Conservation (phyloP, 1,140 invertebrate species). For the Zaprionus kolodkinae region DNA sequence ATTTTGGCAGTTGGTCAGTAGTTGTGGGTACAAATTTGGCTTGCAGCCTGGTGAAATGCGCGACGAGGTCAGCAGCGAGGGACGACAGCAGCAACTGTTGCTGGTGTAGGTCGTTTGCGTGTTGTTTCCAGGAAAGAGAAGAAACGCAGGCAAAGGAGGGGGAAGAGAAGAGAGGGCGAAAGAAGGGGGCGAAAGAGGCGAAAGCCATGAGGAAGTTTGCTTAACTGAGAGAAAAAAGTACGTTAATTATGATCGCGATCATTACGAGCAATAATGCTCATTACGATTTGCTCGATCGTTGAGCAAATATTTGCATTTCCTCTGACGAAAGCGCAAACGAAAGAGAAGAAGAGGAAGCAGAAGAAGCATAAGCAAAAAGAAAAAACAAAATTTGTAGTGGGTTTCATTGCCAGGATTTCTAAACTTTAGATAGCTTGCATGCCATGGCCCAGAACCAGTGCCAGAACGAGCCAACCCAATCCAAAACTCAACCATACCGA, state of each 20-base stretch:
- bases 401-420: constrained; percentile 45
- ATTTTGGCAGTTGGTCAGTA: constrained; percentile 35
- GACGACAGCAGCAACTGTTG: neutral
- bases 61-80: constrained; percentile 18
- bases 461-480: constrained; percentile 23
- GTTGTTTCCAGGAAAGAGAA: constrained; percentile 39
- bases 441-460: constrained; percentile 46
- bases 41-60: constrained; percentile 20
- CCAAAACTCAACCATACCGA: neutral
- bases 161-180: too few relatives aligned
- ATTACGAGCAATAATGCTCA: constrained; percentile 3
- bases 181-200: neutral
- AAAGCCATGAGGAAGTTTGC: constrained; percentile 72
- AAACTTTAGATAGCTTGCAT: neutral
- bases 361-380: neutral
- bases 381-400: neutral
- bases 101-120: constrained; percentile 25
- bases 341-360: neutral
- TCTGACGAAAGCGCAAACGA: constrained; percentile 27
- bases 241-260: constrained; percentile 3
- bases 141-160: constrained; percentile 1
- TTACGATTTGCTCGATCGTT: constrained; percentile 9
- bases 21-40: constrained; percentile 23
- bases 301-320: constrained; percentile 70
- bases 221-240: constrained; percentile 11